phyloP scores from a whole-genome alignment of 2,888 invertebrate species.

The Gisinianus flammeolus region DNA sequence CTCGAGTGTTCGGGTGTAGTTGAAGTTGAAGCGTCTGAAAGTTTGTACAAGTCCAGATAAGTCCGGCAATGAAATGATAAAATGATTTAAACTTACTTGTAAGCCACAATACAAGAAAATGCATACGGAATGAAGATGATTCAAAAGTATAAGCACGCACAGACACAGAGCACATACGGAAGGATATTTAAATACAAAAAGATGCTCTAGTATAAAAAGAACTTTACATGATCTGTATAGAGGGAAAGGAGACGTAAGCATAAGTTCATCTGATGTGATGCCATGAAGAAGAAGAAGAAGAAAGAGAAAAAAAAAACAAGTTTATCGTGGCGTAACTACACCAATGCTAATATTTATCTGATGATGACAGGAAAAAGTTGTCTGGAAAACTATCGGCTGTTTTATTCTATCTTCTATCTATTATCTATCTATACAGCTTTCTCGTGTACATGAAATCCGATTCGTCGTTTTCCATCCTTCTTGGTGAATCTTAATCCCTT shows the following conservation, averaged over 20 bases:
- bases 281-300: neutral
- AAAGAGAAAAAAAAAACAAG: neutral
- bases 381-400: neutral
- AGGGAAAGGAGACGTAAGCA: neutral
- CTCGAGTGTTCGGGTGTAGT: no score
- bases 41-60: neutral
- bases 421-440: neutral
- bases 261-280: neutral
- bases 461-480: neutral
- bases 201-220: no score
- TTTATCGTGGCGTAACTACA: conserved; percentile 7
- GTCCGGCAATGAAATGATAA: neutral
- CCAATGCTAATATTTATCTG: conserved; percentile 19
- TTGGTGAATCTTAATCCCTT: neutral
- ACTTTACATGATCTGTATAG: no score
- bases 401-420: neutral
- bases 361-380: conserved; percentile 11
- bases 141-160: neutral
- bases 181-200: no score
- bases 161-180: neutral
- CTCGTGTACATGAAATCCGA: neutral
- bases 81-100: neutral
- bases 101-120: no score
- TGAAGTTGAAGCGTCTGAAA: no score
- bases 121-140: neutral